Evolutionary conservation across 2,888 invertebrate species (phyloP), one percentile per base, ranked within the genome.

Genomic region (Calliphora vomitoria): DNA sequence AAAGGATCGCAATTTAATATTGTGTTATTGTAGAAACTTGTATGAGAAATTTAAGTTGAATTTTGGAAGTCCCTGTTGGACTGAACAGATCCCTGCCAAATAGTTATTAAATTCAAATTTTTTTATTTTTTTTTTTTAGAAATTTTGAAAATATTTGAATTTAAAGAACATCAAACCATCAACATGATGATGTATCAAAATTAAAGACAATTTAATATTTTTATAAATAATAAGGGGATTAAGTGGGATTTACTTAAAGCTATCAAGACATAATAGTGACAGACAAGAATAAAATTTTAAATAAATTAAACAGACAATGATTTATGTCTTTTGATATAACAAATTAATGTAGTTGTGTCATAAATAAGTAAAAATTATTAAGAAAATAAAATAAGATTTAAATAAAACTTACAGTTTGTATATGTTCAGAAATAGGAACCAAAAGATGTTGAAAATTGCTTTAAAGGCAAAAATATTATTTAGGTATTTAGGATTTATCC

Each of bases 361-460:
- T 71, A 53, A 31, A 47, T 47, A 41, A n/a, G 0, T 62, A 50
- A n/a, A 58, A 50, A 47, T 31, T 15, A 18, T 50, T 50, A 41
- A 74, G 13, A 41, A 25, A 64, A 47, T n/a, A 47, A n/a, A 35
- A 68, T 31, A n/a, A 25, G 18, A 68, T 68, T 47, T 44, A 50
- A 4, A 72, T 11, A 55, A 58, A 74, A 85, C 85, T 85, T 82
- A 85, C 85, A 82, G 85, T 82, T 85, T 85, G 85, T 71, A 72
- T 47, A 71, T n/a, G 85, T 15, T 76, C 55, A 58, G 25, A 20
- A 58, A 75, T 74, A 80, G 68, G 64, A 84, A 79, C 84, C 47
- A 76, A 76, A 31, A 47, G 4, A 41, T 62, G 31, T 18, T 41
- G 5, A 64, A 75, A 66, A 47, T 50, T 68, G 82, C 58, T 55